Evolutionary conservation across 2,113 vertebrate species (phyloP).

Genomic region (Dicrurus megarhynchus): DNA sequence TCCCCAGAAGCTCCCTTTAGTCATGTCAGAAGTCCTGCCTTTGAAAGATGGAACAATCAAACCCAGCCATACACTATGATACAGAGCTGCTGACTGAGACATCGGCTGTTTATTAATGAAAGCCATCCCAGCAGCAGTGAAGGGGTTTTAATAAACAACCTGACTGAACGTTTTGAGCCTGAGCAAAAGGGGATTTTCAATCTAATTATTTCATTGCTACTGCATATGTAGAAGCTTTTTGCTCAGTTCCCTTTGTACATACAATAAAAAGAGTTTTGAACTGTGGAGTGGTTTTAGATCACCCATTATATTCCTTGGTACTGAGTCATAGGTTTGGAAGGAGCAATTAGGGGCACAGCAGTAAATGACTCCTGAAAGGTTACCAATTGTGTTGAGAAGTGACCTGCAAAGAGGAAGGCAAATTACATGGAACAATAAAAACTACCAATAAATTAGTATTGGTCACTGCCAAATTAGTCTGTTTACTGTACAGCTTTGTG

Average conservation of each 20-base stretch:
- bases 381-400: neutral
- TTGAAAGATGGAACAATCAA: neutral
- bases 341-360: neutral
- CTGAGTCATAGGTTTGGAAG: neutral
- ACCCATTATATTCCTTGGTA: neutral
- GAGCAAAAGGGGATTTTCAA: neutral
- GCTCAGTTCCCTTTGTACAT: neutral
- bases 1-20: neutral
- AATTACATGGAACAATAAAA: neutral
- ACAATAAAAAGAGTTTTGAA: neutral
- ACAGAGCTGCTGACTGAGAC: neutral
- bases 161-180: neutral
- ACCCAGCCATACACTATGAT: neutral
- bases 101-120: neutral
- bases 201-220: neutral
- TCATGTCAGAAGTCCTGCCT: neutral
- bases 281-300: neutral
- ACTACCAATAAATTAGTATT: neutral
- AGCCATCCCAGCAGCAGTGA: neutral
- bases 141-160: neutral
- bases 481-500: neutral
- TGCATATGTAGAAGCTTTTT: neutral
- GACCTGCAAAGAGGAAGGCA: neutral
- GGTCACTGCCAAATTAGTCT: neutral
- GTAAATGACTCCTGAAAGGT: neutral